phyloP scores from a whole-genome alignment of 2,113 vertebrate species.

The Thamnophis sirtalis region DNA sequence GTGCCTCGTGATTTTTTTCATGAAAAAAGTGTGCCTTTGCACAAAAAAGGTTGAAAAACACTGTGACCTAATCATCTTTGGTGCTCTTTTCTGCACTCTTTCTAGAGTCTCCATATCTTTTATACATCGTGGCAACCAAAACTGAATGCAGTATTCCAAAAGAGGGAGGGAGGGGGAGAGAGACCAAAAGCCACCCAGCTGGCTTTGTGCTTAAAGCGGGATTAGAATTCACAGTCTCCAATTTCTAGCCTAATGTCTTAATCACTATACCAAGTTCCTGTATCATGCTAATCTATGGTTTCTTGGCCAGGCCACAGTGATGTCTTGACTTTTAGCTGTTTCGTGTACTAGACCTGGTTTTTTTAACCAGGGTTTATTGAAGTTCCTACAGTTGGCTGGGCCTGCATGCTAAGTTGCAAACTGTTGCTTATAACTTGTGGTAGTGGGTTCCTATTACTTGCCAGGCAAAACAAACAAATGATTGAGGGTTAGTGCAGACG shows the following conservation, averaged over 20 bases:
- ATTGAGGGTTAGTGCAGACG: not conserved
- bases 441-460: not conserved
- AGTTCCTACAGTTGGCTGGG: not conserved
- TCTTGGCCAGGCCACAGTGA: not conserved
- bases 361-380: not conserved
- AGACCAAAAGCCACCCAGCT: no score
- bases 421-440: not conserved
- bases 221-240: not conserved
- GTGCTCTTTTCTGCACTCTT: no score
- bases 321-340: not conserved
- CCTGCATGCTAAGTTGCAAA: not conserved
- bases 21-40: no score
- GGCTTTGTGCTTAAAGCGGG: no score
- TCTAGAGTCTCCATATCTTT: no score
- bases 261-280: not conserved
- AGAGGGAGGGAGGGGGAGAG: no score
- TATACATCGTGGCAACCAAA: no score
- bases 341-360: not conserved
- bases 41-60: no score
- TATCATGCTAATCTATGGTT: not conserved
- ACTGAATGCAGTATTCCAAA: no score
- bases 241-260: not conserved
- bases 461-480: not conserved
- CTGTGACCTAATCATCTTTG: no score
- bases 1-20: no score